phyloP scores from a whole-genome alignment of 2,797 vertebrate genomes.

The Pangasius krempfi region DNA sequence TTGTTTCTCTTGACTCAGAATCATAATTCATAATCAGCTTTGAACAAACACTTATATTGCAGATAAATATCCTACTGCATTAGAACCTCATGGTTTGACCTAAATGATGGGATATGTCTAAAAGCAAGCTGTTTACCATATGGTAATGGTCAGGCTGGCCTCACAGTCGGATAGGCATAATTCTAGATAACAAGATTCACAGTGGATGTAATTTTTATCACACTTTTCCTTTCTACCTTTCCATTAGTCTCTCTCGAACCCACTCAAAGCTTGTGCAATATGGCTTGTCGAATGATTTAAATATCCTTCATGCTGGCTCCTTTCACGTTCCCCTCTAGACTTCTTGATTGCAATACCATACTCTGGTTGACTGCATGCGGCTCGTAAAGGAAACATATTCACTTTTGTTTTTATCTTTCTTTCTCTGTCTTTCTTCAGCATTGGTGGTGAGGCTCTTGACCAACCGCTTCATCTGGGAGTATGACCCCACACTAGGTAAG shows the following conservation, averaged over 20 bases:
- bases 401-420: constrained; percentile 16
- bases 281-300: background rate
- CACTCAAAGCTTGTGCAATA: background rate
- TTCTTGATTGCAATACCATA: constrained; percentile 11
- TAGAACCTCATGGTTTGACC: background rate
- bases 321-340: background rate
- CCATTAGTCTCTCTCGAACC: constrained; percentile 15
- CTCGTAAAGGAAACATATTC: constrained; percentile 8
- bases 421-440: constrained; percentile 75
- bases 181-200: constrained; percentile 2
- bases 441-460: constrained; percentile 95
- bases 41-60: background rate
- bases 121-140: constrained; percentile 43
- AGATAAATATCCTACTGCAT: background rate
- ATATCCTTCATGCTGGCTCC: background rate
- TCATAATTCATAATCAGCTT: background rate
- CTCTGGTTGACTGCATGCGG: constrained; percentile 7
- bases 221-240: background rate
- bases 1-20: background rate
- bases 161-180: constrained; percentile 15
- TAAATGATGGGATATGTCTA: background rate
- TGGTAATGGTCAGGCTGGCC: constrained; percentile 22
- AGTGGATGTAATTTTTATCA: background rate
- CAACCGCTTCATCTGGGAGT: constrained; percentile 98
- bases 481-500: constrained; percentile 95